Conservation (phyloP, 2,113 vertebrate species). For the Callaeas wilsoni region DNA sequence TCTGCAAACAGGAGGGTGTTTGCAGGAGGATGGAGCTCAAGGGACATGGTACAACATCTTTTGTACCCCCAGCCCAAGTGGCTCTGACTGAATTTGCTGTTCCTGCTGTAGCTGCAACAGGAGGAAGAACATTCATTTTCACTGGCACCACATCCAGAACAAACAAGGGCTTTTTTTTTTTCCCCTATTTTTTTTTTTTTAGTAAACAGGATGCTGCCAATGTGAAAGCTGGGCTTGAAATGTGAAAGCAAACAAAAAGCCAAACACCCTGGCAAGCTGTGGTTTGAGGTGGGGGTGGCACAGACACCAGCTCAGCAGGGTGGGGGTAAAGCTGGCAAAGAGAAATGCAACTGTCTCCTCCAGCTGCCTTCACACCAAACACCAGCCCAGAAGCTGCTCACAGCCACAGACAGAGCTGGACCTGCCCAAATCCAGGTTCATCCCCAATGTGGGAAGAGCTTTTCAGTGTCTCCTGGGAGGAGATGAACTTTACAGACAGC, state of each 20-base stretch:
- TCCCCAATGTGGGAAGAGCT: neutral
- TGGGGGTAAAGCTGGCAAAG: neutral
- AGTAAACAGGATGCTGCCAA: slow-evolving; percentile 37
- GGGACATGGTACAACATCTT: neutral
- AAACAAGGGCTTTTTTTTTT: neutral
- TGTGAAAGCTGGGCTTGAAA: neutral
- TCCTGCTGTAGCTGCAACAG: neutral
- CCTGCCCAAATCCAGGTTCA: neutral
- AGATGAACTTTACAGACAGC: neutral
- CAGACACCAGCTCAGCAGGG: neutral
- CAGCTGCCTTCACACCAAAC: neutral
- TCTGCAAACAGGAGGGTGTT: neutral
- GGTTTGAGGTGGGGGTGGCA: neutral
- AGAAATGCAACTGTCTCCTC: neutral
- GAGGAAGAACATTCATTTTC: neutral
- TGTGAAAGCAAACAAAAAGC: slow-evolving; percentile 13
- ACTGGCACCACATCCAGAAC: neutral
- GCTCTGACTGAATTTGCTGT: neutral
- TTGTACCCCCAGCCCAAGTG: neutral
- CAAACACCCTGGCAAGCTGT: neutral
- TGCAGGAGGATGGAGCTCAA: neutral
- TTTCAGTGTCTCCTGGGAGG: neutral
- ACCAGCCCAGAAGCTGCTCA: neutral
- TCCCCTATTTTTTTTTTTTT: neutral
- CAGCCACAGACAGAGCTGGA: neutral